Evolutionary conservation across 1,140 invertebrate genomes (phyloP).

Genomic region (Diploscapter pachys): DNA sequence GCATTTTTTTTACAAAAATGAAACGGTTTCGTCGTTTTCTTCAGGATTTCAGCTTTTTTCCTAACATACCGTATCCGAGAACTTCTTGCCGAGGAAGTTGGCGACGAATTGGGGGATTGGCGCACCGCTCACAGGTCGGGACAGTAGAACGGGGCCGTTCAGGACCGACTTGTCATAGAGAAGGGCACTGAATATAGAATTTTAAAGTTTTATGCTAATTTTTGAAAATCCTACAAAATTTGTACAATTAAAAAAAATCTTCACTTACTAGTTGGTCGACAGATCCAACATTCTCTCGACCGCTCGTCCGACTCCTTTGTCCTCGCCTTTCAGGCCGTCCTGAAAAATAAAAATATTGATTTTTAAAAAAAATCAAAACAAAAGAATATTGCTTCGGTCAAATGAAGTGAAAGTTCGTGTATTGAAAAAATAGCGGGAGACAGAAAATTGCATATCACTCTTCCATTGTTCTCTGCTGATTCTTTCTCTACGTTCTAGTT

Average conservation of each 20-base stretch:
- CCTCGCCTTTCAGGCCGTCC: constrained; percentile 72
- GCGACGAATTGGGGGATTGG: constrained; percentile 38
- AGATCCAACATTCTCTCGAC: constrained; percentile 91
- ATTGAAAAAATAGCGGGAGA: too few species aligned
- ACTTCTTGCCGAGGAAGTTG: constrained; percentile 31
- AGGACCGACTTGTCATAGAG: constrained; percentile 28
- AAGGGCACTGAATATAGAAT: constrained; percentile 13
- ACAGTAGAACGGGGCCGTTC: constrained; percentile 22
- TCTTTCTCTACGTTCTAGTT: too few species aligned
- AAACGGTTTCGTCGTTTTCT: background rate
- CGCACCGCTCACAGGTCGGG: constrained; percentile 25
- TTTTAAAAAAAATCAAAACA: too few species aligned
- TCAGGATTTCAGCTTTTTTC: background rate
- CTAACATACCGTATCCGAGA: constrained; percentile 19
- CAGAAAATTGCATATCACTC: too few species aligned
- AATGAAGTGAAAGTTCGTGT: too few species aligned
- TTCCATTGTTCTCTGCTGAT: too few species aligned
- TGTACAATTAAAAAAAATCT: background rate
- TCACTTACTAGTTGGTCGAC: constrained; percentile 62
- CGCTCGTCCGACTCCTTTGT: constrained; percentile 80
- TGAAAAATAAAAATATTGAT: constrained; percentile 61
- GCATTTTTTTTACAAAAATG: background rate
- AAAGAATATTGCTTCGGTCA: too few species aligned
- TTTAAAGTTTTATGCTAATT: background rate
- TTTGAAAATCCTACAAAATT: too few species aligned